A percentile compares a stretch with the other conserved stretches of the same genome.
Evolutionary conservation across 2,113 vertebrate species (phyloP).

Genomic region (Sitta europaea): DNA sequence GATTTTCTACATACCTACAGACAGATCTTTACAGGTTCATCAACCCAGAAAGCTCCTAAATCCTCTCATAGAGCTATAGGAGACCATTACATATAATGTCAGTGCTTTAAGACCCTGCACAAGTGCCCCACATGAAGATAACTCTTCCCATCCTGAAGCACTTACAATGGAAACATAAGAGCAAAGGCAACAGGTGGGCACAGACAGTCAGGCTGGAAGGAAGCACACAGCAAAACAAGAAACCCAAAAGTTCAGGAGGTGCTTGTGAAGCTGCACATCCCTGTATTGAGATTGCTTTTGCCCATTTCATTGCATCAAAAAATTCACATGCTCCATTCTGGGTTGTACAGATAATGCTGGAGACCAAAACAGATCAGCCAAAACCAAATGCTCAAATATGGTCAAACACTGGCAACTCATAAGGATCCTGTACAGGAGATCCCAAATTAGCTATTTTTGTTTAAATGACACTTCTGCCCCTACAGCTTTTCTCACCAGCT

Average conservation of each 20-base stretch:
- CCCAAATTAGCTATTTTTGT: conserved; percentile 61
- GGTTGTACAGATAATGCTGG: neutral
- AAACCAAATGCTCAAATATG: neutral
- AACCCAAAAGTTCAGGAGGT: neutral
- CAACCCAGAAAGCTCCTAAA: neutral
- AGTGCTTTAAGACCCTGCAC: neutral
- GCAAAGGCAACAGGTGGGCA: conserved; percentile 5
- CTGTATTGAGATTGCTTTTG: neutral
- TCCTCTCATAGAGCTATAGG: neutral
- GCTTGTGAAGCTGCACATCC: neutral
- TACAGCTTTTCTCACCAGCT: conserved; percentile 61
- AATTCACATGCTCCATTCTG: neutral
- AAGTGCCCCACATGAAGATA: neutral
- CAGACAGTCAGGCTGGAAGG: conserved; percentile 17
- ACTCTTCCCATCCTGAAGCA: neutral
- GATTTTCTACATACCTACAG: rapidly evolving
- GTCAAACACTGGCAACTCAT: neutral
- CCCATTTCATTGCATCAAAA: neutral
- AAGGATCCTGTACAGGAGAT: neutral
- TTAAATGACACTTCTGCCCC: conserved; percentile 60
- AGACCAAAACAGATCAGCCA: neutral
- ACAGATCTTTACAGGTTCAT: neutral
- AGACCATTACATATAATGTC: neutral
- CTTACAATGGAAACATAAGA: neutral
- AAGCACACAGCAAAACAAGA: neutral